These are phyloP conservation scores for Junonia oenone DNA, from an alignment of 2,888 invertebrate species.

Conservation along the genomic window DNA sequence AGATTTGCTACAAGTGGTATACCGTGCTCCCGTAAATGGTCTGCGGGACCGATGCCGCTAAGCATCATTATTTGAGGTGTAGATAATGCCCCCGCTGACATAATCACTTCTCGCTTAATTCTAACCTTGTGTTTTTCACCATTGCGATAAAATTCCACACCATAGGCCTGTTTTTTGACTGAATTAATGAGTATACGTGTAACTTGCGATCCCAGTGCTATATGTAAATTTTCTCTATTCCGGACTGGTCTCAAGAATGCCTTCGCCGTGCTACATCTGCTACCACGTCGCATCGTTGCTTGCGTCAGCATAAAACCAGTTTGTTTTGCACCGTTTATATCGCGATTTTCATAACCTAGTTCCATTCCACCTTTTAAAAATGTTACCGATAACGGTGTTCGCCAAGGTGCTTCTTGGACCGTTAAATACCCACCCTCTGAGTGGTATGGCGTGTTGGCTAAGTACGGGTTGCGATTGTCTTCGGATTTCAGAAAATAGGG, in stretches of 20 bases:
- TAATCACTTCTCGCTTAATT: conserved; percentile 89
- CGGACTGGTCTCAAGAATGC: conserved; percentile 91
- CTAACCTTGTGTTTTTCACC: conserved; percentile 82
- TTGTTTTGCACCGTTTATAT: conserved; percentile 90
- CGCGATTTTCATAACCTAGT: conserved; percentile 88
- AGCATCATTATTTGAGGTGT: conserved; percentile 95
- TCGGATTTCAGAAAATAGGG: conserved; percentile 93
- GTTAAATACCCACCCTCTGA: conserved; percentile 88
- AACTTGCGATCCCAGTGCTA: conserved; percentile 88
- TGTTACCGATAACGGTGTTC: conserved; percentile 88
- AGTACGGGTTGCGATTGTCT: conserved; percentile 91
- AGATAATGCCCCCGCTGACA: conserved; percentile 92
- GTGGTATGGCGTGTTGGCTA: conserved; percentile 87
- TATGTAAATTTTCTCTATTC: conserved; percentile 87
- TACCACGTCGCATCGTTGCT: conserved; percentile 90
- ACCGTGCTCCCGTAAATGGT: conserved; percentile 84
- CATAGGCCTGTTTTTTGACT: conserved; percentile 85
- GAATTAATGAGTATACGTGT: conserved; percentile 84
- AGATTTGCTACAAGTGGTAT: conserved; percentile 87
- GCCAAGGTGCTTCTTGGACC: conserved; percentile 91
- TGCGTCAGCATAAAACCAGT: conserved; percentile 93
- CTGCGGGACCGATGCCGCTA: conserved; percentile 91
- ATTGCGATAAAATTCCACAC: conserved; percentile 85
- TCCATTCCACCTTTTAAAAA: conserved; percentile 90
- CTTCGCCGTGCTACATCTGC: conserved; percentile 92